Evolutionary conservation across 2,113 vertebrate species (phyloP), one percentile per base, ranked within the genome.

Genomic region (Cathartes aura): DNA sequence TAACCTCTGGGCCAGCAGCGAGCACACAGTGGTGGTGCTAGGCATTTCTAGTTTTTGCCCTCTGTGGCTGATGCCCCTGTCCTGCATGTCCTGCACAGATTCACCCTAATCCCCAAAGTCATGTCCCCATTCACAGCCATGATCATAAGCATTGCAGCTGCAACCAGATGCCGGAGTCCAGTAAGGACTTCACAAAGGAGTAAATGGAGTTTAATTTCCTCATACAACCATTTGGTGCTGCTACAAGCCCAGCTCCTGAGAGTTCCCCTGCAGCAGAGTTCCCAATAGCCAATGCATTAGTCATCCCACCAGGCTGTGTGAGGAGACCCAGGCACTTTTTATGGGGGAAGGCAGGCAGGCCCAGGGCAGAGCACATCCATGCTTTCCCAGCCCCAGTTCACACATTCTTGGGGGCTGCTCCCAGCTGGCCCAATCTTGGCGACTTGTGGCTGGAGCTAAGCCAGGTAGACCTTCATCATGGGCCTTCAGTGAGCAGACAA

Each of bases 301-400:
- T 19, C 4, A 8, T 42, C 22, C 23, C 32, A 67, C 11, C 19
- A 52, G 32, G 26, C 11, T n/a, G 9, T 0, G 0, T 45, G 29
- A 70, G 45, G 40, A 38, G 36, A 82, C 21, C 5, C 0, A 2
- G 50, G 10, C 5, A 22, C 4, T 50, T 93, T 47, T 55, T 43
- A 7, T 14, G 21, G 40, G 11, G 13, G 3, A 66, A 71, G 42
- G 20, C 27, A 78, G 15, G 34, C 45, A 79, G 55, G 13, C 21
- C 32, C 9, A 47, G 17, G 11, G 5, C 42, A 71, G 52, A 90
- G 59, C 26, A 55, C 0, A 3, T 58, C 10, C 32, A 9, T 2
- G 0, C 21, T 66, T 89, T 75, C 56, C 26, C 34, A 86, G 27
- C 4, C 24, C 42, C 34, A 36, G 50, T 63, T 82, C 36, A 62